Percentiles rank a stretch among this genome's conserved stretches.
phyloP scores from a whole-genome alignment of 1,140 invertebrate genomes.

The Dendrolimus punctatus region DNA sequence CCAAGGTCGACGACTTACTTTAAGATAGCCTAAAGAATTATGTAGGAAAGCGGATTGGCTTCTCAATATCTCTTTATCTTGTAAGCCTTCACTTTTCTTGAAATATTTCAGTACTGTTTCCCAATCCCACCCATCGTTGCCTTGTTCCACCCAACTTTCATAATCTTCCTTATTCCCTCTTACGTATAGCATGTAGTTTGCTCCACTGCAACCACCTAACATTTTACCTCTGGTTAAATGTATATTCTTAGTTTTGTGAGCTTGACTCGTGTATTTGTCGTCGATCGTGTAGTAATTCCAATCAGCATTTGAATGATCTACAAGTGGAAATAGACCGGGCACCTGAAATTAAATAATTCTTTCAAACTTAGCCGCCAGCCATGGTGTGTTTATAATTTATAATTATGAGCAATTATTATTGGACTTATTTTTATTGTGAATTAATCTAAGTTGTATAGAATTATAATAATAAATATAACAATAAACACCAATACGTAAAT shows the following conservation, averaged over 20 bases:
- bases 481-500: too few species aligned
- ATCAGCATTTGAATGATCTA: slow-evolving; percentile 33
- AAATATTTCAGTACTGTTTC: slow-evolving; percentile 85
- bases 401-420: too few species aligned
- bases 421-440: too few species aligned
- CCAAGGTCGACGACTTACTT: slow-evolving; percentile 7
- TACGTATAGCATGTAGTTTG: slow-evolving; percentile 96
- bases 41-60: slow-evolving; percentile 33
- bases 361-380: neutral
- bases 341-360: slow-evolving; percentile 10
- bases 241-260: slow-evolving; percentile 73
- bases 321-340: slow-evolving; percentile 9
- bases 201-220: slow-evolving; percentile 86
- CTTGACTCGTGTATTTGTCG: slow-evolving; percentile 75
- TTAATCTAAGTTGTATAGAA: too few species aligned
- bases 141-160: slow-evolving; percentile 86
- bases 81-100: slow-evolving; percentile 86
- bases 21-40: slow-evolving; percentile 6
- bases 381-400: neutral
- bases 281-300: slow-evolving; percentile 82
- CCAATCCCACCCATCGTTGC: slow-evolving; percentile 90
- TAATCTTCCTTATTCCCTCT: slow-evolving; percentile 86
- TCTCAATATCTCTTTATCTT: slow-evolving; percentile 80
- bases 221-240: slow-evolving; percentile 77
- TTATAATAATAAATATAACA: too few species aligned